These are phyloP conservation scores for Triplophysa bombifrons DNA, from an alignment of 2,797 vertebrate genomes.

Conservation along the genomic window DNA sequence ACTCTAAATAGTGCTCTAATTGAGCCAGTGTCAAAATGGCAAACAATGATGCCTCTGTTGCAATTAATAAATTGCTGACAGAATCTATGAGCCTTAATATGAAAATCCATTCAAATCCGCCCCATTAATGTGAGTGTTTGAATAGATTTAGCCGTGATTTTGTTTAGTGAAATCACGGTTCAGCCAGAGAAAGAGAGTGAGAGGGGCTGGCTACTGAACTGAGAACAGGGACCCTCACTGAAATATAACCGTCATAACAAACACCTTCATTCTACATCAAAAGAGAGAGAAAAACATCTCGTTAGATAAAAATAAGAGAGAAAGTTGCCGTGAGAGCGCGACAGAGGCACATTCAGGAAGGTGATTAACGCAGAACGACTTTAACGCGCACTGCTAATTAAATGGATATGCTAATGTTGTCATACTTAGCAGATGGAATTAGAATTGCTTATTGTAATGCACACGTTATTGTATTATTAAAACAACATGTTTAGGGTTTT, in stretches of 20 bases:
- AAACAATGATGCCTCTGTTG: conserved; percentile 97
- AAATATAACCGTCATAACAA: conserved; percentile 87
- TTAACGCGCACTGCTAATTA: conserved; percentile 95
- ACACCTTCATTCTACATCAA: conserved; percentile 85
- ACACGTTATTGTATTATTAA: conserved; percentile 97
- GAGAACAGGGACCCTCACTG: conserved; percentile 80
- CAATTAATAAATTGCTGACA: conserved; percentile 98
- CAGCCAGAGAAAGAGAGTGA: conserved; percentile 47
- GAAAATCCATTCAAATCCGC: conserved; percentile 96
- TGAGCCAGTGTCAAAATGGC: conserved; percentile 98
- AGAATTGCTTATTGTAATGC: conserved; percentile 99
- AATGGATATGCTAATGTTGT: conserved; percentile 99
- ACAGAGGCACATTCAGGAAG: conserved; percentile 82
- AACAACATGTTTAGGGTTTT: conserved; percentile 88
- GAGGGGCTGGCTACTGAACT: conserved; percentile 62
- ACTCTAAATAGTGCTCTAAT: conserved; percentile 95
- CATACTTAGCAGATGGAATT: conserved; percentile 99
- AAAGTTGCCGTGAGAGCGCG: conserved; percentile 76
- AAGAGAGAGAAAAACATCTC: conserved; percentile 86
- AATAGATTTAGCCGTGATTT: conserved; percentile 87
- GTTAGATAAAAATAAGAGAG: conserved; percentile 83
- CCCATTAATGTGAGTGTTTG: conserved; percentile 94
- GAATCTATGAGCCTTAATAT: conserved; percentile 99
- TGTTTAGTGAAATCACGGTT: conserved; percentile 81
- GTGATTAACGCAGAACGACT: conserved; percentile 96